phyloP scores from a whole-genome alignment of 2,797 vertebrate species.

The Danionella dracula region DNA sequence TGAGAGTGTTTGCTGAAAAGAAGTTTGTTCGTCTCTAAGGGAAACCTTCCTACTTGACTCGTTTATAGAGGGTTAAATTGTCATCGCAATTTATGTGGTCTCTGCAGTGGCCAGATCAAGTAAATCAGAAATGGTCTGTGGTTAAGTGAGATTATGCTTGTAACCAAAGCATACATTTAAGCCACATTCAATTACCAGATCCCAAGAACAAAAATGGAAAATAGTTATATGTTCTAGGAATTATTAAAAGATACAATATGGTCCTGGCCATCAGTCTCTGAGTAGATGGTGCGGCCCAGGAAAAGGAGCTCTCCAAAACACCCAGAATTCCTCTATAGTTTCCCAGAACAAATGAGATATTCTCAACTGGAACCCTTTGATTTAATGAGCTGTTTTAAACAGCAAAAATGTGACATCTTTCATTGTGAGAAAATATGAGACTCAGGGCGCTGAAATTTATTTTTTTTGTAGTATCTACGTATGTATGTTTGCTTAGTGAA shows the following conservation, averaged over 20 bases:
- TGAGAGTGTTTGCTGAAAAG: neutral
- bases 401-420: too few relatives aligned
- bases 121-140: constrained; percentile 36
- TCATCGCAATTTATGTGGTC: constrained; percentile 37
- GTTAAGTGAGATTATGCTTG: constrained; percentile 21
- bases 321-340: constrained; percentile 6
- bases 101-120: constrained; percentile 25
- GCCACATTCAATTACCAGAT: constrained; percentile 30
- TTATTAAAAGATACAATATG: constrained; percentile 16
- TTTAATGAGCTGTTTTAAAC: neutral
- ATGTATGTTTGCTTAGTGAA: too few relatives aligned
- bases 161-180: constrained; percentile 28
- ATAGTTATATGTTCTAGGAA: constrained; percentile 20
- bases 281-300: neutral
- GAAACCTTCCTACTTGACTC: constrained; percentile 1
- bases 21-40: neutral
- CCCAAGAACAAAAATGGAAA: constrained; percentile 31
- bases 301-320: constrained; percentile 1
- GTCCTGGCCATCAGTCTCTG: constrained; percentile 5
- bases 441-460: too few relatives aligned
- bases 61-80: constrained; percentile 19
- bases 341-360: constrained; percentile 9
- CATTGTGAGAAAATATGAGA: too few relatives aligned
- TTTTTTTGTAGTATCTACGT: too few relatives aligned
- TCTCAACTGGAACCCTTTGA: constrained; percentile 5